phyloP scores from a whole-genome alignment of 2,888 invertebrate genomes.

The Noctua janthe region DNA sequence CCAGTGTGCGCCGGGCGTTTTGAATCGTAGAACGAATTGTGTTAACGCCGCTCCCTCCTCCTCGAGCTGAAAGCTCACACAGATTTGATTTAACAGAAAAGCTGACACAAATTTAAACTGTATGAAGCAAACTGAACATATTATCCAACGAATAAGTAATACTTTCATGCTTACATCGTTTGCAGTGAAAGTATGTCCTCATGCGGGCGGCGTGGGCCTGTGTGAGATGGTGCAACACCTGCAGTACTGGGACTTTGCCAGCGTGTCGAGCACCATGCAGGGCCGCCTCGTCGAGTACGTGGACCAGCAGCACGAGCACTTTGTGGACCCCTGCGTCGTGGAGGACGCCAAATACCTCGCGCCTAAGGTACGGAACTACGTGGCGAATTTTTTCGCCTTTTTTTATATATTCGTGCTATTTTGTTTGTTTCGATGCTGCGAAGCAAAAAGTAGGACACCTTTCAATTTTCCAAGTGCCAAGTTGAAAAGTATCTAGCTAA shows the following conservation, averaged over 20 bases:
- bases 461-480: neutral
- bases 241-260: slow-evolving; percentile 96
- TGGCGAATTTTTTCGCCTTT: neutral
- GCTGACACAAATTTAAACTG: neutral
- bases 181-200: slow-evolving; percentile 97
- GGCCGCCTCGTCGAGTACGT: slow-evolving; percentile 95
- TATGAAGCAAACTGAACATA: neutral
- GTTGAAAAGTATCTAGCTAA: neutral
- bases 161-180: slow-evolving; percentile 31
- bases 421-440: neutral
- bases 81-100: neutral
- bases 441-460: neutral
- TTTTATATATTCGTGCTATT: neutral
- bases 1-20: too few species aligned
- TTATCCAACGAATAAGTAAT: neutral
- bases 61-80: too few species aligned
- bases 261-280: slow-evolving; percentile 93
- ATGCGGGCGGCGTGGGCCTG: slow-evolving; percentile 98
- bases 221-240: slow-evolving; percentile 98
- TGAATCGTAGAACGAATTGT: too few species aligned
- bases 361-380: slow-evolving; percentile 89
- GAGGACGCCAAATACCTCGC: slow-evolving; percentile 93
- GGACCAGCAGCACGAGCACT: slow-evolving; percentile 97
- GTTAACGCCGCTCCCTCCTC: too few species aligned
- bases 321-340: slow-evolving; percentile 93